Percentiles rank a stretch among this genome's conserved stretches.
phyloP scores from a whole-genome alignment of 2,888 invertebrate genomes.

The Drosophila cognata region DNA sequence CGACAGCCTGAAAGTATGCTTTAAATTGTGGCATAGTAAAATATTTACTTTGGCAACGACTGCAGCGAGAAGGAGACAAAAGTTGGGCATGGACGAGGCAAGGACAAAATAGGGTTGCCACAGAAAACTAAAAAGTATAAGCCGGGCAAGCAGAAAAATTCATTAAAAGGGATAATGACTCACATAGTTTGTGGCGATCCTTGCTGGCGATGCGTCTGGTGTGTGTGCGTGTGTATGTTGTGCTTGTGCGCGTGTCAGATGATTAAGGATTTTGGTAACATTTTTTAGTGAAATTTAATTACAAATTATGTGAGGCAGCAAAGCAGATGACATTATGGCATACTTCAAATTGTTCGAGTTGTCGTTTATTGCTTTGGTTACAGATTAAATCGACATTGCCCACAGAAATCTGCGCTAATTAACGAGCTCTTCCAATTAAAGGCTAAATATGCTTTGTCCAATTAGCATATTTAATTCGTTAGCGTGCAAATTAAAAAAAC shows the following conservation, averaged over 20 bases:
- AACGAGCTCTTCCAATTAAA: slow-evolving; percentile 57
- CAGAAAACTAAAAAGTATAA: slow-evolving; percentile 60
- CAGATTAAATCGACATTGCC: slow-evolving; percentile 15
- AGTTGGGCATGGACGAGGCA: slow-evolving; percentile 6
- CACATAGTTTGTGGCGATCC: slow-evolving; percentile 66
- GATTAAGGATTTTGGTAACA: slow-evolving; percentile 67
- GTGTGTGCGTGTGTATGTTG: slow-evolving; percentile 7
- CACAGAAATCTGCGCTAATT: slow-evolving; percentile 52
- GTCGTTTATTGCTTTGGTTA: not conserved
- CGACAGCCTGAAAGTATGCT: slow-evolving; percentile 74
- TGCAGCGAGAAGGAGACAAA: slow-evolving; percentile 40
- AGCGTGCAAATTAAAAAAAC: slow-evolving; percentile 37
- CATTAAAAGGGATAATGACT: slow-evolving; percentile 81
- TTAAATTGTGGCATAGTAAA: slow-evolving; percentile 78
- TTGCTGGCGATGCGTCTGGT: slow-evolving; percentile 13
- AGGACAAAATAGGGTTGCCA: slow-evolving; percentile 40
- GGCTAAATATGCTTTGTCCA: slow-evolving; percentile 51
- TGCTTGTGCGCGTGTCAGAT: slow-evolving; percentile 41
- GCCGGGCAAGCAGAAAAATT: slow-evolving; percentile 72
- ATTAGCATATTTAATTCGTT: slow-evolving; percentile 60
- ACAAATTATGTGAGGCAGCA: slow-evolving; percentile 69
- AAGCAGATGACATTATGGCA: slow-evolving; percentile 40
- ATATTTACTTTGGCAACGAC: slow-evolving; percentile 76
- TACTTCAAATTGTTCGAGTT: slow-evolving; percentile 20
- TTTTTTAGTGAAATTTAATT: slow-evolving; percentile 77